phyloP scores from a whole-genome alignment of 2,797 vertebrate genomes.

The Sebastes flavidus region DNA sequence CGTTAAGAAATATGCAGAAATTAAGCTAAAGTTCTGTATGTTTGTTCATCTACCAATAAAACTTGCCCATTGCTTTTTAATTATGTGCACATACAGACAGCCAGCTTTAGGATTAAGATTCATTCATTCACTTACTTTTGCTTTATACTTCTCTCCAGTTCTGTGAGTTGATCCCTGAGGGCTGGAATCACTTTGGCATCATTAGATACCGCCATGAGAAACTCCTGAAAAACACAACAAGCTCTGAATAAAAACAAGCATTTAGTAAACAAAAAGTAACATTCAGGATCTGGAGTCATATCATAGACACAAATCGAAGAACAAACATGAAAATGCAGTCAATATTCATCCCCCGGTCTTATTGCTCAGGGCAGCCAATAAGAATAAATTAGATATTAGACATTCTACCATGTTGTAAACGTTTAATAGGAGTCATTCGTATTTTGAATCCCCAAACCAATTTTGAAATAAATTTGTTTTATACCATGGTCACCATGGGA shows the following conservation, averaged over 20 bases:
- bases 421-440: neutral
- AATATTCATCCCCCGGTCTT: neutral
- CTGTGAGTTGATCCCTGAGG: conserved; percentile 91
- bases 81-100: neutral
- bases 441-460: neutral
- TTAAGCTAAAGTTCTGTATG: neutral
- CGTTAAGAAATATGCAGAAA: neutral
- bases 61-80: neutral
- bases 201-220: conserved; percentile 91
- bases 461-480: neutral
- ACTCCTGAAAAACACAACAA: conserved; percentile 86
- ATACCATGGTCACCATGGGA: neutral
- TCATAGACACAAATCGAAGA: neutral
- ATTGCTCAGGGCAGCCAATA: neutral
- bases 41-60: neutral
- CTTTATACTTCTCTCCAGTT: conserved; percentile 91
- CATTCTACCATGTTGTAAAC: neutral
- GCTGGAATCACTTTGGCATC: conserved; percentile 88
- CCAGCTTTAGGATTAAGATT: neutral
- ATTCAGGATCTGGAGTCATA: neutral
- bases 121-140: conserved; percentile 84
- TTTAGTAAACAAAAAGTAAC: neutral
- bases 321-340: neutral
- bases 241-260: neutral
- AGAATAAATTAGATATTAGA: neutral